A percentile compares a stretch with the other conserved stretches of the same genome.
Conservation (phyloP, 2,797 vertebrate genomes). For the Myotis findleyi region DNA sequence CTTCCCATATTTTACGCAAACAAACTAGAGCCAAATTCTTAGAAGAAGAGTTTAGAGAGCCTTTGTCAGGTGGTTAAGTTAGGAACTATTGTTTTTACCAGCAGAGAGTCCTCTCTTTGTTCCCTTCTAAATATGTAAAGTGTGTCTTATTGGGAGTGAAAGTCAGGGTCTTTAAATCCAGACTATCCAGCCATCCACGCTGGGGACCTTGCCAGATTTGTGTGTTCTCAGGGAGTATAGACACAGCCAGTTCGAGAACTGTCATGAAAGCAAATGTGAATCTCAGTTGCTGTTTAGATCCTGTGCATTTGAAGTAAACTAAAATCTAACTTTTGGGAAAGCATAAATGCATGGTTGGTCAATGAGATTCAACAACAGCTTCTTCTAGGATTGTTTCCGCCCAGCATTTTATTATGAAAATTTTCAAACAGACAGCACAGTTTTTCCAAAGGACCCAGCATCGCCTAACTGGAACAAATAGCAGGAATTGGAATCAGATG, state of each 20-base stretch:
- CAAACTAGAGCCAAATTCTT: not conserved
- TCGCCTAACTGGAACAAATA: not conserved
- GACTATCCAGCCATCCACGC: not conserved
- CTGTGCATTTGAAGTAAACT: not conserved
- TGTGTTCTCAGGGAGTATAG: not conserved
- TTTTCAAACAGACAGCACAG: not conserved
- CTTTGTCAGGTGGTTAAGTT: not conserved
- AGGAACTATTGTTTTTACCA: constrained; percentile 30
- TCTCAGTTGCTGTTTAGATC: not conserved
- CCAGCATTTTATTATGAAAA: constrained; percentile 33
- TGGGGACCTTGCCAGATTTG: not conserved
- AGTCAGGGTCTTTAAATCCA: constrained; percentile 54
- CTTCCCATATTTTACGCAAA: constrained; percentile 24
- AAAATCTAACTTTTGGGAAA: constrained; percentile 13
- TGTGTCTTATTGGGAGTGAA: constrained; percentile 3
- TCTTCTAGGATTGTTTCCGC: not conserved
- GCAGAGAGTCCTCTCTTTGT: constrained; percentile 56
- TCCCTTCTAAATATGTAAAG: not conserved
- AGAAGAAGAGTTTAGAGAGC: not conserved
- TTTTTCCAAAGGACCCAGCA: not conserved
- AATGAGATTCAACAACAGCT: not conserved
- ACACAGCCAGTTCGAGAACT: not conserved
- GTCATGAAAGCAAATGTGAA: not conserved
- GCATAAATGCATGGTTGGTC: not conserved
- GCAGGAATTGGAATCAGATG: not conserved